These are phyloP conservation scores for Caracal caracal DNA, from an alignment of 2,113 vertebrate genomes.

Conservation along the genomic window DNA sequence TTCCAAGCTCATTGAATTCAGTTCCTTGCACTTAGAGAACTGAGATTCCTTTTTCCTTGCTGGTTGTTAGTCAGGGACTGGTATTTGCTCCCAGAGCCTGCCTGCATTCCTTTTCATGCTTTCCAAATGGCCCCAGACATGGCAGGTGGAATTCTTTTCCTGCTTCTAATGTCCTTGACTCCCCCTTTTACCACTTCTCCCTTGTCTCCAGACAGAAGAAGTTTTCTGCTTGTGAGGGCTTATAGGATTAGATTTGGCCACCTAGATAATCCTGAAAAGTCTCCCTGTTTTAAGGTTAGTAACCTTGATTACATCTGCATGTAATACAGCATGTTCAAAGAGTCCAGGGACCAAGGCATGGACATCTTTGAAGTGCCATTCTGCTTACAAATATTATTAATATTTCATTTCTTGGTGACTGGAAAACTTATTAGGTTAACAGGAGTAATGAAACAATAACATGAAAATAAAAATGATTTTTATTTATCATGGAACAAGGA, in stretches of 20 bases:
- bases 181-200: not conserved
- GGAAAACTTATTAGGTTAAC: not conserved
- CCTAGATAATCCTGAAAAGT: not conserved
- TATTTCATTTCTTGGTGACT: not conserved
- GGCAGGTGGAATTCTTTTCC: not conserved
- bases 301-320: not conserved
- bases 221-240: not conserved
- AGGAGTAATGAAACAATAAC: not conserved
- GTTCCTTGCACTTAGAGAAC: not conserved
- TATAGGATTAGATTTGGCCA: not conserved
- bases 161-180: not conserved
- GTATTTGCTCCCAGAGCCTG: not conserved
- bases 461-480: not conserved
- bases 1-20: not conserved
- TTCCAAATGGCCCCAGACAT: not conserved
- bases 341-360: not conserved
- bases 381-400: not conserved
- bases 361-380: not conserved
- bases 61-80: not conserved
- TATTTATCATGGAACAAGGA: not conserved
- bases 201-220: not conserved
- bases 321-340: not conserved
- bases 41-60: not conserved
- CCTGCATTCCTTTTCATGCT: not conserved
- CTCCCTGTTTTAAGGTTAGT: not conserved